Percentiles rank a stretch among this genome's conserved stretches.
phyloP scores from a whole-genome alignment of 2,888 invertebrate species.

The Eubasilissa splendida region DNA sequence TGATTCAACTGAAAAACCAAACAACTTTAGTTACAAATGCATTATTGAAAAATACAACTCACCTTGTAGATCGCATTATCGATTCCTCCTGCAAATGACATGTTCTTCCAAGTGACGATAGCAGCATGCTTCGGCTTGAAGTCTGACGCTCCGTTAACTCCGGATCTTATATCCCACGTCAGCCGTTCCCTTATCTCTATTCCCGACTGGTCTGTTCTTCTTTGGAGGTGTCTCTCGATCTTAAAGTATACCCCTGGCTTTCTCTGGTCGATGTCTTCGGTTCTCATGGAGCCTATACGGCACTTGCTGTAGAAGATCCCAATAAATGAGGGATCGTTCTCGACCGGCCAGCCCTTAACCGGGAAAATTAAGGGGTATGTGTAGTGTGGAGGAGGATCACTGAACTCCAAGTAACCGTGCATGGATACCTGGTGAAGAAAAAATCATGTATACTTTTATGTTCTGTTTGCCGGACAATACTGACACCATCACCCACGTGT shows the following conservation, averaged over 20 bases:
- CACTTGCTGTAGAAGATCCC: conserved; percentile 95
- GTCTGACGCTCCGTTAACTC: conserved; percentile 91
- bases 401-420: conserved; percentile 90
- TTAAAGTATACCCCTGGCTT: conserved; percentile 89
- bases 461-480: too few species aligned
- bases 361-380: conserved; percentile 91
- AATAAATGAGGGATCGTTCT: conserved; percentile 93
- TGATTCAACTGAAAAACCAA: too few species aligned
- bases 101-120: conserved; percentile 96
- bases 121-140: conserved; percentile 93
- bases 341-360: conserved; percentile 86
- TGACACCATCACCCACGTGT: too few species aligned
- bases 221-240: conserved; percentile 72
- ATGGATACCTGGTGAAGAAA: conserved; percentile 77
- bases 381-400: conserved; percentile 89
- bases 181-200: conserved; percentile 89
- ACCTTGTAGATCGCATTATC: conserved; percentile 83
- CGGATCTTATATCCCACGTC: conserved; percentile 91
- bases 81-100: conserved; percentile 92
- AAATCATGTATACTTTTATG: too few species aligned
- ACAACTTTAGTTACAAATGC: too few species aligned
- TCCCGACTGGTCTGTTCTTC: conserved; percentile 86
- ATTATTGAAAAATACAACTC: conserved; percentile 61
- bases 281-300: conserved; percentile 81
- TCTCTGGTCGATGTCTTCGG: conserved; percentile 83